A percentile compares a stretch with the other conserved stretches of the same genome.
These are phyloP conservation scores for Pomacea maculata DNA, from an alignment of 1,140 invertebrate species.

Conservation along the genomic window DNA sequence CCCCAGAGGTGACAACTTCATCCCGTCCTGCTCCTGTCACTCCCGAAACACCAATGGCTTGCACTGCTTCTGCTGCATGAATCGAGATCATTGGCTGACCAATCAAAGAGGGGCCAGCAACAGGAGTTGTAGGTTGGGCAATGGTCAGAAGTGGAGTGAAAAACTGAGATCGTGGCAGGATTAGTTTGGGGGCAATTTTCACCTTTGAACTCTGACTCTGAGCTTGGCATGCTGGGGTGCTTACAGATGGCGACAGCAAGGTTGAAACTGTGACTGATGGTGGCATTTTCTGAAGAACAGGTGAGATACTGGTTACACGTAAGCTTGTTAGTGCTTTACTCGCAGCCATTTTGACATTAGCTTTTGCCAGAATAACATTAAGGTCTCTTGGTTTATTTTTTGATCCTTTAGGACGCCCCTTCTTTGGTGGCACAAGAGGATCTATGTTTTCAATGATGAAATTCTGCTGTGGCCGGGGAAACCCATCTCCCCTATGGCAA, in stretches of 20 bases:
- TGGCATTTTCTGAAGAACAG: slow-evolving; percentile 6
- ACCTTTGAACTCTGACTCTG: not conserved
- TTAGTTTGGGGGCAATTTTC: slow-evolving; percentile 19
- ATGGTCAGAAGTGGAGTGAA: slow-evolving; percentile 13
- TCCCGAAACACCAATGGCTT: too few species aligned
- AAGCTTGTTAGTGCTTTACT: slow-evolving; percentile 4
- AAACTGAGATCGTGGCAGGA: slow-evolving; percentile 19
- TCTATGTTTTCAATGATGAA: slow-evolving; percentile 28
- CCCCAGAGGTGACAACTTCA: not conserved
- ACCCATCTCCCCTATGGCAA: not conserved
- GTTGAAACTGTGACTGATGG: not conserved
- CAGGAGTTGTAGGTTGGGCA: not conserved
- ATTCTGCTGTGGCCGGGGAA: slow-evolving; percentile 13
- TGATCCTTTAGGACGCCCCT: slow-evolving; percentile 54
- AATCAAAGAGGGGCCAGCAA: slow-evolving; percentile 26
- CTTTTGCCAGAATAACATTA: slow-evolving; percentile 33
- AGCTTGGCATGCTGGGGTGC: not conserved
- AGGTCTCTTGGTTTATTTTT: slow-evolving; percentile 49
- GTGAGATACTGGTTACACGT: not conserved
- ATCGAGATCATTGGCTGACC: slow-evolving; percentile 41
- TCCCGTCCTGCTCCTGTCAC: not conserved
- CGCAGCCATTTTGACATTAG: slow-evolving; percentile 16
- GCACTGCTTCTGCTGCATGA: slow-evolving; percentile 4
- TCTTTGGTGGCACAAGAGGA: slow-evolving; percentile 32
- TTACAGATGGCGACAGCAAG: too few species aligned